A percentile compares a stretch with the other conserved stretches of the same genome.
Conservation (phyloP, 2,113 vertebrate genomes). For the Lethenteron reissneri region DNA sequence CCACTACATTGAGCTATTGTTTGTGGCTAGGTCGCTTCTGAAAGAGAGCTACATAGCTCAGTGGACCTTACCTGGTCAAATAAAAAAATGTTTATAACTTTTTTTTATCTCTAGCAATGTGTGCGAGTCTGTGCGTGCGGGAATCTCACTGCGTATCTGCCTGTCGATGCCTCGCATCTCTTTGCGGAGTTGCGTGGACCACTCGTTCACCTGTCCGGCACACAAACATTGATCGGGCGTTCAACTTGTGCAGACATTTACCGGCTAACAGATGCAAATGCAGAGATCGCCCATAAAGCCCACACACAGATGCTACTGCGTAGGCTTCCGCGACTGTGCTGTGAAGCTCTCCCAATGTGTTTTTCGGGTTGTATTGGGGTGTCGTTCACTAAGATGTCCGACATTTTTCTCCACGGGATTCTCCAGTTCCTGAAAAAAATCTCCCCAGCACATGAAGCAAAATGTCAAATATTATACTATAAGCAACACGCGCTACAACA, state of each 20-base stretch:
- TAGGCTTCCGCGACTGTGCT: not conserved
- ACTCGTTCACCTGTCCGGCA: conserved; percentile 54
- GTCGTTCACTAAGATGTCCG: not conserved
- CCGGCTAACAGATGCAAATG: not conserved
- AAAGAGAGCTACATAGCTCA: not conserved
- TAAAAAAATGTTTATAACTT: not conserved
- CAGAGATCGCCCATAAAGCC: not conserved
- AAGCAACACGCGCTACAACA: no score
- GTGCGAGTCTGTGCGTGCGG: not conserved
- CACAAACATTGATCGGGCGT: not conserved
- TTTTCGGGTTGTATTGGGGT: not conserved
- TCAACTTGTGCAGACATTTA: not conserved
- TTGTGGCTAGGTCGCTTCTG: not conserved
- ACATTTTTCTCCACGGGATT: no score
- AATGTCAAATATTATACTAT: no score
- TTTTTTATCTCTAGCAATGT: not conserved
- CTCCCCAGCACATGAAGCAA: no score
- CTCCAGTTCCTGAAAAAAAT: no score
- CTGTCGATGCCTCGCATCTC: conserved; percentile 86
- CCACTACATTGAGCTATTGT: not conserved
- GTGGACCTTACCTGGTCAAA: not conserved
- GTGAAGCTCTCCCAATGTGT: not conserved
- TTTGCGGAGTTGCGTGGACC: conserved; percentile 78
- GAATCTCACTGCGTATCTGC: conserved; percentile 66
- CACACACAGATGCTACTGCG: not conserved